Percentiles rank a stretch among this genome's conserved stretches.
phyloP scores from a whole-genome alignment of 2,888 invertebrate species.

The Eugnorisma glareosa region DNA sequence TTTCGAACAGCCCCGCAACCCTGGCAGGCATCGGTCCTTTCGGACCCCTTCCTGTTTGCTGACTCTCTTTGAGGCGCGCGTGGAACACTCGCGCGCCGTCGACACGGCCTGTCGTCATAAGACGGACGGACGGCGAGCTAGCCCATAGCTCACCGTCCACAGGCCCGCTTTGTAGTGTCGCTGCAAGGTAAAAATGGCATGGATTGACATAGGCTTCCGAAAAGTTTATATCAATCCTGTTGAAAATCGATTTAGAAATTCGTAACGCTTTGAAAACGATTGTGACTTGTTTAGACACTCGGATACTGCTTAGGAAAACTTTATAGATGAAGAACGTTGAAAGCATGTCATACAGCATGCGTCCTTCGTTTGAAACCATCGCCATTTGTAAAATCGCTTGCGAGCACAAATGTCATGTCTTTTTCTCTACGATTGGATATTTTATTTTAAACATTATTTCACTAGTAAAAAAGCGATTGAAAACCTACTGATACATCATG shows the following conservation, averaged over 20 bases:
- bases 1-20: no score
- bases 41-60: no score
- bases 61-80: no score
- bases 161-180: no score
- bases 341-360: no score
- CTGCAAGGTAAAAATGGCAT: neutral
- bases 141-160: no score
- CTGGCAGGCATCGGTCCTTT: no score
- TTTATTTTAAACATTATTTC: neutral
- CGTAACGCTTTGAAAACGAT: neutral
- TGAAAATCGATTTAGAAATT: neutral
- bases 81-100: no score
- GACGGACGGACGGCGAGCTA: no score
- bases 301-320: neutral
- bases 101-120: no score
- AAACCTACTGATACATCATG: neutral
- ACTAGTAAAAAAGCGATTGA: neutral
- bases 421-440: neutral
- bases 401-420: neutral
- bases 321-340: neutral
- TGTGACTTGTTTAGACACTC: neutral
- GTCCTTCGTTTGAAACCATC: neutral
- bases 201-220: neutral
- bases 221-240: neutral
- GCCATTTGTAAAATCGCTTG: neutral